A percentile compares a stretch with the other conserved stretches of the same genome.
These are phyloP conservation scores for Apodemia zela DNA, from an alignment of 2,888 invertebrate species.

Conservation along the genomic window DNA sequence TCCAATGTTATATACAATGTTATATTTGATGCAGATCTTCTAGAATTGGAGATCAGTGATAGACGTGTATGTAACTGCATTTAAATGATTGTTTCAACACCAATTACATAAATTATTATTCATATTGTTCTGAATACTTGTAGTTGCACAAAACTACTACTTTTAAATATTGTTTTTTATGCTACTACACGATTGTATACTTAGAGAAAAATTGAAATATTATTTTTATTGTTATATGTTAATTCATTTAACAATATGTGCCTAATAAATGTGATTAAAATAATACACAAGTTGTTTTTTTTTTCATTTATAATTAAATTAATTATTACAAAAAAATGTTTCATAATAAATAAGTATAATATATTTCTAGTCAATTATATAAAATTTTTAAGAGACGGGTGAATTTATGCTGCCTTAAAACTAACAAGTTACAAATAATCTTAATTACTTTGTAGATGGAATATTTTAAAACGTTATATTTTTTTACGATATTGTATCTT, in stretches of 20 bases:
- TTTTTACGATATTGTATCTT: not conserved
- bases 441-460: slow-evolving; percentile 77
- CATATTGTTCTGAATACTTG: not conserved
- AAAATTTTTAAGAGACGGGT: slow-evolving; percentile 79
- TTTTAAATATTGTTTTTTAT: not conserved
- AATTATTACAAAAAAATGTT: slow-evolving; percentile 66
- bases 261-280: slow-evolving; percentile 56
- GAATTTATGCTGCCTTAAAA: slow-evolving; percentile 74
- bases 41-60: not conserved
- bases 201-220: slow-evolving; percentile 3
- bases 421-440: slow-evolving; percentile 66
- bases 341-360: slow-evolving; percentile 78
- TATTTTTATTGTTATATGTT: slow-evolving; percentile 9
- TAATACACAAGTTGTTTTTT: slow-evolving; percentile 53
- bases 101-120: not conserved
- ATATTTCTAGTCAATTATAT: slow-evolving; percentile 77
- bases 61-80: not conserved
- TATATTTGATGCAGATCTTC: not conserved
- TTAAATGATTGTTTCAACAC: not conserved
- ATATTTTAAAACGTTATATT: slow-evolving; percentile 52
- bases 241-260: slow-evolving; percentile 19
- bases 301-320: slow-evolving; percentile 73
- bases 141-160: not conserved
- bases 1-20: not conserved
- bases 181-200: not conserved